Evolutionary conservation across 2,888 invertebrate genomes (phyloP).

Genomic region (Sipunculus nudus): DNA sequence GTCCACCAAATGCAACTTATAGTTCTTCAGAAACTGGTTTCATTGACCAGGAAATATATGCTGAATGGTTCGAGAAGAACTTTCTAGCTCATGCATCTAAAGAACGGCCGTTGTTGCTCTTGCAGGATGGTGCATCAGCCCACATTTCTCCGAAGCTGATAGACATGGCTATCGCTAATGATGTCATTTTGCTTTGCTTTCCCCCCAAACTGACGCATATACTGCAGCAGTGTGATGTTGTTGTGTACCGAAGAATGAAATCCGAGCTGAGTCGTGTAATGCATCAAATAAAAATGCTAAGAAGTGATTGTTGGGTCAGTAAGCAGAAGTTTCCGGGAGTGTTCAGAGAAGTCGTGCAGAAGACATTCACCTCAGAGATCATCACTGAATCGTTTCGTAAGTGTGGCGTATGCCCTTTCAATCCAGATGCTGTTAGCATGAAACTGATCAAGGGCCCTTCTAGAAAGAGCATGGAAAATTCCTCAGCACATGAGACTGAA

Average conservation of each 20-base stretch:
- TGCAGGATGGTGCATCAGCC: conserved; percentile 10
- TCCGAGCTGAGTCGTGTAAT: conserved; percentile 1
- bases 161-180: conserved; percentile 7
- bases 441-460: conserved; percentile 9
- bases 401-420: conserved; percentile 6
- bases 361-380: conserved; percentile 1
- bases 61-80: conserved; percentile 13
- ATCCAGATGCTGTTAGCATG: conserved; percentile 4
- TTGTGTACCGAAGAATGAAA: conserved; percentile 8
- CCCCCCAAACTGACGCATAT: conserved; percentile 12
- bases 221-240: conserved; percentile 10
- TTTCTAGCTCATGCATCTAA: conserved; percentile 7
- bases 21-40: conserved; percentile 7
- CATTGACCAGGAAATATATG: conserved; percentile 8
- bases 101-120: conserved; percentile 6
- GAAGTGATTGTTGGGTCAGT: conserved; percentile 3
- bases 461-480: too few species aligned
- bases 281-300: conserved; percentile 16
- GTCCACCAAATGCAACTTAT: conserved; percentile 8
- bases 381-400: conserved; percentile 10
- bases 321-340: conserved; percentile 12
- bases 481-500: too few species aligned
- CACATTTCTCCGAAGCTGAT: conserved; percentile 11
- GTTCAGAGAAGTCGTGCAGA: not conserved
- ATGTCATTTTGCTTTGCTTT: conserved; percentile 4